These are phyloP conservation scores for Manis javanica DNA, from an alignment of 2,797 vertebrate species.

Conservation along the genomic window DNA sequence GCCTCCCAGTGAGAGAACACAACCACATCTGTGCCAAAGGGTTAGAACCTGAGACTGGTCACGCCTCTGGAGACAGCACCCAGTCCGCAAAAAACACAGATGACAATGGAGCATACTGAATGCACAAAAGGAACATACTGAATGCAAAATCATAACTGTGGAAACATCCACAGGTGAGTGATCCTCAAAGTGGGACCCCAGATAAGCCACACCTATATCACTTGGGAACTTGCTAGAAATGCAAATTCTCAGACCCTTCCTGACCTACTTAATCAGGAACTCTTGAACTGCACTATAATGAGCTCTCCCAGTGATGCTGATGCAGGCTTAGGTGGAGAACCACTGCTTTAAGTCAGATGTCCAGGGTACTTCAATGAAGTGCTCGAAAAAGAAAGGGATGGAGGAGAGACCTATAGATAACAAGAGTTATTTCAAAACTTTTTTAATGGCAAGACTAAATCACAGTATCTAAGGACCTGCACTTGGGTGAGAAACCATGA, in stretches of 20 bases:
- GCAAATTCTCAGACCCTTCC: neutral
- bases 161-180: neutral
- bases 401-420: neutral
- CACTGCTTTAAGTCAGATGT: neutral
- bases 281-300: neutral
- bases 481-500: neutral
- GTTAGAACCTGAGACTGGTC: neutral
- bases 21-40: neutral
- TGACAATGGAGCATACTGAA: neutral
- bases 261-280: neutral
- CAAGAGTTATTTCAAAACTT: neutral
- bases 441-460: neutral
- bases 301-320: neutral
- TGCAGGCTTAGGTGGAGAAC: neutral
- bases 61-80: neutral
- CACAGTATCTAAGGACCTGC: neutral
- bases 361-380: neutral
- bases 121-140: neutral
- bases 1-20: neutral
- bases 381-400: neutral
- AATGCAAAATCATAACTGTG: neutral
- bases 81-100: neutral
- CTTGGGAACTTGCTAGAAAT: neutral
- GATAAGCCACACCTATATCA: neutral
- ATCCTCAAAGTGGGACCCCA: neutral